phyloP scores from a whole-genome alignment of 2,113 vertebrate genomes.

The Trogon melanurus region DNA sequence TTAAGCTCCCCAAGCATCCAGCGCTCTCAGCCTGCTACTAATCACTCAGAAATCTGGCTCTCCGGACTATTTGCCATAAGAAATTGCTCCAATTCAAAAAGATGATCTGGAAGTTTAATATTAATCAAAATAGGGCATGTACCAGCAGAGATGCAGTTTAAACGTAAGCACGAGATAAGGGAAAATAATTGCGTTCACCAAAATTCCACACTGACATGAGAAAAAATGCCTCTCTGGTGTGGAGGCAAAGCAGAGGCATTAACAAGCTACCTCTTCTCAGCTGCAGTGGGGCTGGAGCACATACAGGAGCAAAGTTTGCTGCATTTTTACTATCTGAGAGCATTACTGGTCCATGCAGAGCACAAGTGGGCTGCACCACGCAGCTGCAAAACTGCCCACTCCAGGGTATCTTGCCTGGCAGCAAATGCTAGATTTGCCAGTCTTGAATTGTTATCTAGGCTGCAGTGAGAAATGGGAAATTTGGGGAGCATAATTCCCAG shows the following conservation, averaged over 20 bases:
- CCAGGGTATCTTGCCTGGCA: too few species aligned
- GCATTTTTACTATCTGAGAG: neutral
- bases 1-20: constrained; percentile 64
- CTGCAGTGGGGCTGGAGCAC: neutral
- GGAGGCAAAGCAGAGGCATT: neutral
- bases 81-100: constrained; percentile 73
- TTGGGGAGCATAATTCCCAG: neutral
- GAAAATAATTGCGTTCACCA: constrained; percentile 28
- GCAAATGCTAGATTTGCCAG: neutral
- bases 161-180: constrained; percentile 44
- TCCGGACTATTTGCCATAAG: constrained; percentile 66
- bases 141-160: constrained; percentile 56
- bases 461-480: neutral
- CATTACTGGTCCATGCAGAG: neutral
- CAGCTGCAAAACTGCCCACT: neutral
- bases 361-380: neutral
- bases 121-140: constrained; percentile 68
- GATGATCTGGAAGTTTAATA: constrained; percentile 75
- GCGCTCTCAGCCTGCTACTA: constrained; percentile 58
- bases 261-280: neutral
- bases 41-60: constrained; percentile 73
- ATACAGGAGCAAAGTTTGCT: neutral
- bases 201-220: neutral
- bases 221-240: neutral
- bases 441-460: neutral